These are phyloP conservation scores for Xenentodon cancila DNA, from an alignment of 2,797 vertebrate species.

Conservation along the genomic window DNA sequence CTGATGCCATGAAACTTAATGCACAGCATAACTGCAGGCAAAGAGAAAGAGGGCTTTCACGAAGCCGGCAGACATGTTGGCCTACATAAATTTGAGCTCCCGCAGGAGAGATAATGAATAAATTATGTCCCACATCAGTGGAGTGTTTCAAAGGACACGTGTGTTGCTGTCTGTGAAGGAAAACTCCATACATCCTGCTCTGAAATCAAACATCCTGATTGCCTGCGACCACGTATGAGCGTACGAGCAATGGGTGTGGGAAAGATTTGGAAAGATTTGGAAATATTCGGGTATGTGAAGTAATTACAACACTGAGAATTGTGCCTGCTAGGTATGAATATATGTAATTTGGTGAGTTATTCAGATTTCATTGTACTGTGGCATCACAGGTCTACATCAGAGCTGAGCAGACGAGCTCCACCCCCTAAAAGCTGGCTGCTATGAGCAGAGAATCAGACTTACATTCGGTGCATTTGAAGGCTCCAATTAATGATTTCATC, in stretches of 20 bases:
- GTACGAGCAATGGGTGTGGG: constrained; percentile 31
- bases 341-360: no score
- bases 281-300: no score
- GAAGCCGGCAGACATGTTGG: constrained; percentile 59
- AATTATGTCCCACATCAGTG: constrained; percentile 61
- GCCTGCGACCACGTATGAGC: constrained; percentile 43
- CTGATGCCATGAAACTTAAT: constrained; percentile 20
- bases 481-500: no score
- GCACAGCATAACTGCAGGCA: constrained; percentile 31
- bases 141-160: constrained; percentile 52
- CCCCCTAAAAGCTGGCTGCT: no score
- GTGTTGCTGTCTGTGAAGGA: constrained; percentile 31
- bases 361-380: no score
- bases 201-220: constrained; percentile 48
- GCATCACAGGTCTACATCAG: no score
- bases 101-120: constrained; percentile 43
- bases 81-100: constrained; percentile 59
- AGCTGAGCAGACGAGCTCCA: no score
- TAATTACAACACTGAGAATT: no score
- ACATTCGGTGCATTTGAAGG: no score
- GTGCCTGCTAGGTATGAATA: no score
- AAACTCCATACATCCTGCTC: constrained; percentile 43
- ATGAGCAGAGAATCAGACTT: no score
- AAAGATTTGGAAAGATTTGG: constrained; percentile 30
- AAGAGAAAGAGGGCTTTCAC: constrained; percentile 30